Evolutionary conservation across 2,113 vertebrate species (phyloP).

Genomic region (Bos taurus): DNA sequence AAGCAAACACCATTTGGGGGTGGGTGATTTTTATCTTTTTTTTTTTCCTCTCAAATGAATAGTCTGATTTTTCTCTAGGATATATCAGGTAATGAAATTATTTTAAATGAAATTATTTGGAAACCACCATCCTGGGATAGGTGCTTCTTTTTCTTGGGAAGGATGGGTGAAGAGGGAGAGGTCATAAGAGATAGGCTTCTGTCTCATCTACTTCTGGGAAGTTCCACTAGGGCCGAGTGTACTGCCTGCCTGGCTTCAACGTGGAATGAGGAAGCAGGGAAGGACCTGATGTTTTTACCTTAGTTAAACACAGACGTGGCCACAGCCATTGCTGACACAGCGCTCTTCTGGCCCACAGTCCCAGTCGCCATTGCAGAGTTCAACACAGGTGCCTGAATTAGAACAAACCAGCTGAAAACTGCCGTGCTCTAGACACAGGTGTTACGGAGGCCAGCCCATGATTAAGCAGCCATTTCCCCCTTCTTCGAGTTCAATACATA

Average conservation of each 20-base stretch:
- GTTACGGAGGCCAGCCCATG: background rate
- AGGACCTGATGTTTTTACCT: conserved; percentile 18
- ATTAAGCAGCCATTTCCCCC: background rate
- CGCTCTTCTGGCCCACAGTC: background rate
- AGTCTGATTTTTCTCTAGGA: background rate
- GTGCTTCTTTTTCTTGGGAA: background rate
- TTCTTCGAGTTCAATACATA: background rate
- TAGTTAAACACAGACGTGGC: background rate
- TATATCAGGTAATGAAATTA: background rate
- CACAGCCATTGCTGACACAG: conserved; percentile 46
- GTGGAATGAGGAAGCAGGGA: background rate
- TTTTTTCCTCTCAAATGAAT: background rate
- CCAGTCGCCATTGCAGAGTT: conserved; percentile 1
- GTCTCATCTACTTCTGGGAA: background rate
- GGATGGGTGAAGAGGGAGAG: background rate
- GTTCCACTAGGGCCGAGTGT: background rate
- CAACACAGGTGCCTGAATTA: background rate
- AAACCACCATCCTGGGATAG: background rate
- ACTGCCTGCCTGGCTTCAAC: background rate
- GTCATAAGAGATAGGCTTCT: background rate
- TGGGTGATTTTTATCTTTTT: background rate
- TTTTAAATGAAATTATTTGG: conserved; percentile 26
- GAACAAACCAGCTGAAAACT: conserved; percentile 16
- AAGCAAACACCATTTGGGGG: background rate
- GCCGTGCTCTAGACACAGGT: background rate